Conservation (phyloP, 2,888 invertebrate genomes). For the Trachelus iudaicus region DNA sequence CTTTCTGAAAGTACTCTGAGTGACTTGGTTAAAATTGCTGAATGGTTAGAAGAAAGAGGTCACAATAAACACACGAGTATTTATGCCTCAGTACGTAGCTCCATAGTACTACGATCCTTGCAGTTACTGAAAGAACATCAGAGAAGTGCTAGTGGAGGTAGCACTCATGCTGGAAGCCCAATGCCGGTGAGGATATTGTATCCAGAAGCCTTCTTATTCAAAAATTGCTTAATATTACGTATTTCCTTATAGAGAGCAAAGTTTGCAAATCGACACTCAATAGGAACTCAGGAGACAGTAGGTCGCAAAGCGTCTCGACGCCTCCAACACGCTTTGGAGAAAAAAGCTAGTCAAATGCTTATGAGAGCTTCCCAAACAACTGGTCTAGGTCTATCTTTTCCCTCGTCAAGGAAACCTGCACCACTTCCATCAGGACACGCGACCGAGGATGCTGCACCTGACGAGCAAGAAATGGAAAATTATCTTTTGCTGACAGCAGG, state of each 20-base stretch:
- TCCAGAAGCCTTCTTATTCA: conserved; percentile 27
- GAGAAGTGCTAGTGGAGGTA: conserved; percentile 80
- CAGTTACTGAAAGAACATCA: conserved; percentile 84
- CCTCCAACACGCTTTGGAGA: conserved; percentile 78
- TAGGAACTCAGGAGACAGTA: conserved; percentile 73
- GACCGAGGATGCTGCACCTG: conserved; percentile 64
- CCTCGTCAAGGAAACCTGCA: conserved; percentile 71
- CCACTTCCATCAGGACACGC: conserved; percentile 48
- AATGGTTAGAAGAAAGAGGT: conserved; percentile 85
- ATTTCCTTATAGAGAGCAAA: conserved; percentile 72
- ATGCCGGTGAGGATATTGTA: conserved; percentile 70
- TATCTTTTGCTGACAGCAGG: conserved; percentile 86
- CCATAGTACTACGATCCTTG: conserved; percentile 80
- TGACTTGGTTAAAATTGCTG: conserved; percentile 82
- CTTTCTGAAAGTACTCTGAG: conserved; percentile 77
- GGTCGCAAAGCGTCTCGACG: conserved; percentile 82
- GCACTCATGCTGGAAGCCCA: conserved; percentile 73
- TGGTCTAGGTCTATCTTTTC: conserved; percentile 76
- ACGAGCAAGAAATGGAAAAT: conserved; percentile 86
- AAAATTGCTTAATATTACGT: conserved; percentile 6
- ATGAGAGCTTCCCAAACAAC: conserved; percentile 87
- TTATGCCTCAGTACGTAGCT: conserved; percentile 80
- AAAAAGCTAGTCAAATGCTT: conserved; percentile 85
- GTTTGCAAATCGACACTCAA: conserved; percentile 72
- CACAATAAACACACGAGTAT: conserved; percentile 80